Evolutionary conservation across 1,140 invertebrate genomes (phyloP).

Genomic region (Zaprionus lachaisei): DNA sequence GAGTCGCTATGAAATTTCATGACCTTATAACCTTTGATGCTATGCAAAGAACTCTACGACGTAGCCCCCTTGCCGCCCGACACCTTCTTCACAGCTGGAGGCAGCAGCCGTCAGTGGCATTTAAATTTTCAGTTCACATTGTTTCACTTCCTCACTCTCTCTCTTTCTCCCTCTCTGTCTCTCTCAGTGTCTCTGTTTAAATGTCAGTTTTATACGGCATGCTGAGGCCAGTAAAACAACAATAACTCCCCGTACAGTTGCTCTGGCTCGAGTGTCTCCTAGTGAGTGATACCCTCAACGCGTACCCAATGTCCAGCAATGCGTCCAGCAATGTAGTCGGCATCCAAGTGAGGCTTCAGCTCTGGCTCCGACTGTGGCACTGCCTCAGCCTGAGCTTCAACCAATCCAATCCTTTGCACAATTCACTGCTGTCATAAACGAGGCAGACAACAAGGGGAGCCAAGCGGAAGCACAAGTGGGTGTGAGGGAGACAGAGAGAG

Average conservation of each 20-base stretch:
- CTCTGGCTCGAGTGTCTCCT: slow-evolving; percentile 3
- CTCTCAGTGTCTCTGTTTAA: slow-evolving; percentile 26
- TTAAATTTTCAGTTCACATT: slow-evolving; percentile 37
- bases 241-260: slow-evolving; percentile 44
- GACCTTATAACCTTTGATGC: slow-evolving; percentile 12
- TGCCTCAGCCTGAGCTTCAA: background rate
- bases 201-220: slow-evolving; percentile 65
- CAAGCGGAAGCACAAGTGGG: no score
- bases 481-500: background rate
- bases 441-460: background rate
- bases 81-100: slow-evolving; percentile 3
- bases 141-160: background rate
- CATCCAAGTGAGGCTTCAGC: background rate
- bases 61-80: background rate
- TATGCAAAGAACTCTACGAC: slow-evolving; percentile 6
- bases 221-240: slow-evolving; percentile 38
- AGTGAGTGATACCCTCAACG: slow-evolving; percentile 39
- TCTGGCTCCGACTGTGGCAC: background rate
- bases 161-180: background rate
- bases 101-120: slow-evolving; percentile 25
- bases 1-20: slow-evolving; percentile 16
- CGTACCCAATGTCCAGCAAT: slow-evolving; percentile 16
- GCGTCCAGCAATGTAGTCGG: slow-evolving; percentile 30
- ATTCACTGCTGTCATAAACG: slow-evolving; percentile 45
- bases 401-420: slow-evolving; percentile 26